Evolutionary conservation across 2,888 invertebrate genomes (phyloP), one percentile per base, ranked within the genome.

Genomic region (Drosophila cognata): DNA sequence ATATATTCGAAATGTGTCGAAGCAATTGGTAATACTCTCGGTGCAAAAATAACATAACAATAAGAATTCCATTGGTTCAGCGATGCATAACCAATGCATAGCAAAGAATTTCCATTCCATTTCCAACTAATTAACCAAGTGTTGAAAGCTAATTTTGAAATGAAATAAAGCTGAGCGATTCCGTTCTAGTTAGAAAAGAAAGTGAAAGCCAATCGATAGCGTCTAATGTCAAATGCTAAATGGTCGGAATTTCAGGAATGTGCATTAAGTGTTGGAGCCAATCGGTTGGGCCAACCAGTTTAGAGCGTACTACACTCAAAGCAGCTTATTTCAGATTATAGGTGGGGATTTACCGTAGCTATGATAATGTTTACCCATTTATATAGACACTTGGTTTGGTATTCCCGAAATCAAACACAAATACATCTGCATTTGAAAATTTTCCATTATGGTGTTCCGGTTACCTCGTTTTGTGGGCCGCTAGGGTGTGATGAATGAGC

Each of bases 51-150:
- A 52, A 50, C 55, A 74, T 52, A 71, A 77, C 74, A 79, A 76
- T 67, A 55, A 36, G 70, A 72, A 86, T 86, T 86, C 85, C 85
- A 74, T 59, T 68, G 50, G 71, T 41, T 52, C 88, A 84, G 68
- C 79, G 65, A 84, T 71, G 84, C 89, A 86, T 86, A 79, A 89
- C 84, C 74, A 84, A 81, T 72, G 82, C 66, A 68, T 68, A 62
- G 69, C 77, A 61, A 81, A 89, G 87, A 85, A 88, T 81, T 69
- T 59, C 28, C 72, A 72, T 71, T 71, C 65, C 48, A 41, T 33
- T 55, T n/a, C n/a, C n/a, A 6, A 28, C 43, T 35, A 25, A 25
- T 11, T 33, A 4, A 29, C 25, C 3, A 25, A 35, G n/a, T 68
- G 53, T 35, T 29, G 41, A 46, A 62, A 50, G 36, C 31, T 28